phyloP scores from a whole-genome alignment of 2,113 vertebrate genomes.

The Nyctereutes procyonoides region DNA sequence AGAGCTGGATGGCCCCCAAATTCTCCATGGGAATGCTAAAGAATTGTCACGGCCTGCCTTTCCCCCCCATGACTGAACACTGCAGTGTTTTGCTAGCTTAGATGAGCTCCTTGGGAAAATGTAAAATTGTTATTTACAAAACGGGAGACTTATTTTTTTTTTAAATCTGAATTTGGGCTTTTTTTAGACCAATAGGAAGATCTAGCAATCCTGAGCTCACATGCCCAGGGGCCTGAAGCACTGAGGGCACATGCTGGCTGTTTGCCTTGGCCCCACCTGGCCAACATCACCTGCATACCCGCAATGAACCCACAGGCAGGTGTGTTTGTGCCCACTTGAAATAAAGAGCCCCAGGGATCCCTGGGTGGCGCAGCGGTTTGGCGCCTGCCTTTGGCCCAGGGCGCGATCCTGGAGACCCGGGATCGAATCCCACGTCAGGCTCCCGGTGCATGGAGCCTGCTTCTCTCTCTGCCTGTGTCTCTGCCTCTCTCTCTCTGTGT shows the following conservation, averaged over 20 bases:
- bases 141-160: neutral
- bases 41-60: neutral
- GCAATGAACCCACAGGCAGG: neutral
- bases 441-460: too few relatives aligned
- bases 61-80: neutral
- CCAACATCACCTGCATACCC: neutral
- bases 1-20: neutral
- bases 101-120: neutral
- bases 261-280: too few relatives aligned
- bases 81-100: neutral
- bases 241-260: rapidly evolving
- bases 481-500: too few relatives aligned
- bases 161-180: neutral
- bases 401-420: too few relatives aligned
- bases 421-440: too few relatives aligned
- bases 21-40: neutral
- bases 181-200: neutral
- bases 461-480: too few relatives aligned
- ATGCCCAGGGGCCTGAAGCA: too few relatives aligned
- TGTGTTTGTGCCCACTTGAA: neutral
- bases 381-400: too few relatives aligned
- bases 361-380: too few relatives aligned
- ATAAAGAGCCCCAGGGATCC: neutral
- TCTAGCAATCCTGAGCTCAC: neutral
- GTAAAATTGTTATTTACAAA: neutral